Evolutionary conservation across 2,113 vertebrate genomes (phyloP), one percentile per base, ranked within the genome.

Genomic region (Chamaetylas fuelleborni): DNA sequence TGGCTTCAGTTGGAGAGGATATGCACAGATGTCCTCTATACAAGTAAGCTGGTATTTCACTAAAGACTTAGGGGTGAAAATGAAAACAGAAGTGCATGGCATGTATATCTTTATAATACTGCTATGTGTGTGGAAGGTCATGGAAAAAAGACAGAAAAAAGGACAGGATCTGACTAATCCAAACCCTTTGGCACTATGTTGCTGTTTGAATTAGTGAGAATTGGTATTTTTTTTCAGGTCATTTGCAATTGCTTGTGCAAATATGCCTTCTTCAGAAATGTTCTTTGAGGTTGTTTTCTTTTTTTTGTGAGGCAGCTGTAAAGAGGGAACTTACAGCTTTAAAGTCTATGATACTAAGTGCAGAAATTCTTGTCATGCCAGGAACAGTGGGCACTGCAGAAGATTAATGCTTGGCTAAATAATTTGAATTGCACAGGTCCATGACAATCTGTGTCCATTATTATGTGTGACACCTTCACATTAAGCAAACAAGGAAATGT

Each of bases 1-100:
- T 57, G 74, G 79, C 56, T 99, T 99, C 95, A 99, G 99, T 77
- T 99, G 99, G 99, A 98, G 98, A 94, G 99, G 99, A 50, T 99
- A 99, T 36, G 98, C 98, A 26, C 96, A 82, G 53, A 99, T 99
- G 98, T 98, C 98, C 53, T 85, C 98, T 2, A 92, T 98, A 67
- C 99, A 99, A 97, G 99, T 99, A 95, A 36, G 97, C 62, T 87
- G 81, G 19, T 88, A 72, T 51, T 60, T 57, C 6, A 2, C 26
- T 86, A n/a, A 53, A 71, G 43, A 19, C 29, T 43, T 29, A 17
- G 20, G 45, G 11, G 12, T 42, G 77, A 86, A 77, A 82, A 73
- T 38, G 80, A 82, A 78, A 81, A 69, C 31, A 31, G 11, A 62
- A 18, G 22, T 25, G 16, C 19, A 2, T 23, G 47, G 36, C 14